phyloP scores from a whole-genome alignment of 37 sponge, comb jelly and placozoan genomes.

The Geodia barretti region DNA sequence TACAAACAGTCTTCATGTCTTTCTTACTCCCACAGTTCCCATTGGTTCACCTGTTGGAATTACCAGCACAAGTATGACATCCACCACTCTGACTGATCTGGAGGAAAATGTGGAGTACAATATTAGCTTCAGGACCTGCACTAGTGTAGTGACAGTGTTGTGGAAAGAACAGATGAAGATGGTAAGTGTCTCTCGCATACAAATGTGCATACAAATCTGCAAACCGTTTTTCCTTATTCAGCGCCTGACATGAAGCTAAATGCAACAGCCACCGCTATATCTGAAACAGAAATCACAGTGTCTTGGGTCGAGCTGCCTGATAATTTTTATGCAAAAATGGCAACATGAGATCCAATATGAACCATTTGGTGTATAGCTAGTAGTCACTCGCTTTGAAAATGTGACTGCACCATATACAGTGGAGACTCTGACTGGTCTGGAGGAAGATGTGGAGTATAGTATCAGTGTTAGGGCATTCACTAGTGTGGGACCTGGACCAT shows the following conservation, averaged over 20 bases:
- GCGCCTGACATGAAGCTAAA: background rate
- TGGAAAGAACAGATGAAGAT: conserved; percentile 12
- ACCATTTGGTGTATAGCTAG: background rate
- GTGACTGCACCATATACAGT: background rate
- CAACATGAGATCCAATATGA: conserved; percentile 27
- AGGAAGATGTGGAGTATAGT: conserved; percentile 13
- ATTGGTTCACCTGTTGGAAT: conserved; percentile 13
- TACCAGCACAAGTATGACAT: background rate
- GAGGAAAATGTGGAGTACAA: conserved; percentile 29
- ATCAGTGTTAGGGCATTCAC: conserved; percentile 30
- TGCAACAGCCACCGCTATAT: background rate
- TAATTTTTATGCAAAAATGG: conserved; percentile 27
- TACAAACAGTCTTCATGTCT: background rate
- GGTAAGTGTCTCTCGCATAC: conserved; percentile 27
- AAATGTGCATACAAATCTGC: no score
- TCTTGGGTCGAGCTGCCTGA: conserved; percentile 3
- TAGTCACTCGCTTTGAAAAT: background rate
- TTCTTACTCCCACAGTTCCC: background rate
- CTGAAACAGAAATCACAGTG: conserved; percentile 16
- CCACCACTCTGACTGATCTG: background rate
- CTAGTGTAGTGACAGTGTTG: conserved; percentile 22
- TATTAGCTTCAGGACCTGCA: conserved; percentile 40
- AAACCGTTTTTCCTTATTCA: no score
- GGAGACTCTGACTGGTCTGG: background rate
- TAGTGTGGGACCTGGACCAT: conserved; percentile 21